Evolutionary conservation across 2,113 vertebrate genomes (phyloP).

Genomic region (Xiphophorus maculatus): DNA sequence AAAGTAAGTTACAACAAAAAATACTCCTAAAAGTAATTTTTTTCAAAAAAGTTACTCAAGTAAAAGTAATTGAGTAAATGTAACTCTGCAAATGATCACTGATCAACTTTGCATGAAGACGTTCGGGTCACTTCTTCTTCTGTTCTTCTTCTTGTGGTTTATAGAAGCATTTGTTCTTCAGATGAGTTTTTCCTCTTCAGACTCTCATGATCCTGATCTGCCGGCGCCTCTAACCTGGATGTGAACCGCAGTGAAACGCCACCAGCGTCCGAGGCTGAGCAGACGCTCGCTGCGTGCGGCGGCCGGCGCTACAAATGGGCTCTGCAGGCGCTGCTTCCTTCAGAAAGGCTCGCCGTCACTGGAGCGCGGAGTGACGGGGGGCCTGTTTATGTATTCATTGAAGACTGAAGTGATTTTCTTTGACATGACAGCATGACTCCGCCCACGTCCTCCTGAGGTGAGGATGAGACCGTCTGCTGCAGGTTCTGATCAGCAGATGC

Average conservation of each 20-base stretch:
- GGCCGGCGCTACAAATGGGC: neutral
- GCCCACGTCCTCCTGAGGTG: slow-evolving; percentile 38
- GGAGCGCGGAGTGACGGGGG: slow-evolving; percentile 46
- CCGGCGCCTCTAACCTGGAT: neutral
- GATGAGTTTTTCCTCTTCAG: neutral
- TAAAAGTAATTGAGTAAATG: no score
- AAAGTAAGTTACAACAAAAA: no score
- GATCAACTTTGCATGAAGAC: neutral
- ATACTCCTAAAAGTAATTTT: no score
- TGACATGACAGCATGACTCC: slow-evolving; percentile 55
- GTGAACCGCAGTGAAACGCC: neutral
- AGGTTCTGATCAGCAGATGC: neutral
- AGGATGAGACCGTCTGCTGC: neutral
- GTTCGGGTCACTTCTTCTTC: neutral
- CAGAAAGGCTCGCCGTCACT: neutral
- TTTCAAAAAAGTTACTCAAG: no score
- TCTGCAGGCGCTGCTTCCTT: neutral
- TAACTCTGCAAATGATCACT: no score
- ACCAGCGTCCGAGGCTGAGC: neutral
- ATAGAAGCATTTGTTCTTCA: no score
- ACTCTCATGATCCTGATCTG: no score
- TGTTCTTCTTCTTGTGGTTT: neutral
- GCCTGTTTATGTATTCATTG: slow-evolving; percentile 79
- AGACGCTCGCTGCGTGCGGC: slow-evolving; percentile 39
- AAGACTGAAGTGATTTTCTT: slow-evolving; percentile 74